Evolutionary conservation across 2,797 vertebrate species (phyloP).

Genomic region (Esox masquinongy): DNA sequence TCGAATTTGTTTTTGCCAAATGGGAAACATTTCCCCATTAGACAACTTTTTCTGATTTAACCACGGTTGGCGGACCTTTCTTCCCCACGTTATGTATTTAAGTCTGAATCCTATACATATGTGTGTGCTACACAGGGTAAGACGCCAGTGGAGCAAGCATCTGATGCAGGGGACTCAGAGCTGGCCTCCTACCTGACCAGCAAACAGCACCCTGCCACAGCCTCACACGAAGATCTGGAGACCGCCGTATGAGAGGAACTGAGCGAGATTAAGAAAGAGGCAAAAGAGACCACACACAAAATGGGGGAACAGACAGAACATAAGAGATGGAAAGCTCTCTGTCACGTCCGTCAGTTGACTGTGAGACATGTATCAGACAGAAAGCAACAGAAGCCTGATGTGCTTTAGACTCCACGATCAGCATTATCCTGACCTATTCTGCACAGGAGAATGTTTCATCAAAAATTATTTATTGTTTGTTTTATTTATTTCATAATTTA

Average conservation of each 20-base stretch:
- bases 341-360: conserved; percentile 6
- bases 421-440: conserved; percentile 17
- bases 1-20: too few species aligned
- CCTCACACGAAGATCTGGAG: conserved; percentile 89
- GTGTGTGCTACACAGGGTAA: conserved; percentile 78
- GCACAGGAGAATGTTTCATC: conserved; percentile 53
- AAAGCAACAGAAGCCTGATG: conserved; percentile 19
- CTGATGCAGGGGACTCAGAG: conserved; percentile 87
- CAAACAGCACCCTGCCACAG: conserved; percentile 73
- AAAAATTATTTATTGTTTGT: conserved; percentile 75
- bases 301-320: neutral
- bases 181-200: conserved; percentile 85
- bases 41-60: too few species aligned
- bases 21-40: too few species aligned
- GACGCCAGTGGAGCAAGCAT: conserved; percentile 87
- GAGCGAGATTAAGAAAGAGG: conserved; percentile 2
- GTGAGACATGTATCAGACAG: neutral
- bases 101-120: neutral
- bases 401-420: conserved; percentile 27
- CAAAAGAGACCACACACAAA: conserved; percentile 33
- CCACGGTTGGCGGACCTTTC: too few species aligned
- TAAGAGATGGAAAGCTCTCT: conserved; percentile 13
- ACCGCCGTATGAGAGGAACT: conserved; percentile 87
- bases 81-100: neutral
- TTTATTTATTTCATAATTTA: conserved; percentile 72